Evolutionary conservation across 2,888 invertebrate genomes (phyloP).

Genomic region (Leucophenga maculata): DNA sequence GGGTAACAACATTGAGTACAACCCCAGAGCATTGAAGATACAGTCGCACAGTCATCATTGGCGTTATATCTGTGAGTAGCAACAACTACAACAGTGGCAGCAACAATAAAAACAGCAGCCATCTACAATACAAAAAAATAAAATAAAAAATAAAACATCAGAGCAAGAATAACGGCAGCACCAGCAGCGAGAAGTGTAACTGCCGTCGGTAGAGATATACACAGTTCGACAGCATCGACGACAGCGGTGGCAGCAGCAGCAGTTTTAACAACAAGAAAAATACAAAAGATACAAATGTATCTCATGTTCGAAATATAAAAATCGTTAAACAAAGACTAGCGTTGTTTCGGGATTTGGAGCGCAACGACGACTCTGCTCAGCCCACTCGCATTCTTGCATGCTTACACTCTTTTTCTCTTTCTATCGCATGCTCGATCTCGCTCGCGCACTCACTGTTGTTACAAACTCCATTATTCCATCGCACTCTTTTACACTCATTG

Average conservation of each 20-base stretch:
- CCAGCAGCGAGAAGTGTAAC: slow-evolving; percentile 45
- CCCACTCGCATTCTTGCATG: slow-evolving; percentile 19
- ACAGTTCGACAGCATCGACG: slow-evolving; percentile 26
- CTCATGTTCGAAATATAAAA: slow-evolving; percentile 66
- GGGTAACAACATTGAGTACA: slow-evolving; percentile 22
- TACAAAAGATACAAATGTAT: slow-evolving; percentile 70
- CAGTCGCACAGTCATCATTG: slow-evolving; percentile 62
- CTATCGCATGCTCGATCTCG: slow-evolving; percentile 24
- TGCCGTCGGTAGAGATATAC: slow-evolving; percentile 27
- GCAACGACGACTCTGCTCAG: slow-evolving; percentile 25
- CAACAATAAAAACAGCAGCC: slow-evolving; percentile 36
- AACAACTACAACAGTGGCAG: slow-evolving; percentile 36
- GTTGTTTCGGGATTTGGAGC: slow-evolving; percentile 59
- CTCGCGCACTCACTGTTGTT: slow-evolving; percentile 29
- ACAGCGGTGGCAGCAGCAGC: slow-evolving; percentile 45
- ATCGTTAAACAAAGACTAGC: slow-evolving; percentile 65
- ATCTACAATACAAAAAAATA: slow-evolving; percentile 48
- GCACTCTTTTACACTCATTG: not conserved
- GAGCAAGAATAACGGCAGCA: slow-evolving; percentile 31
- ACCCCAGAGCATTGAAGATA: slow-evolving; percentile 22
- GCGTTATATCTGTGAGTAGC: slow-evolving; percentile 43
- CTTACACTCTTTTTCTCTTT: slow-evolving; percentile 25
- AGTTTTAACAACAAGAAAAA: slow-evolving; percentile 64
- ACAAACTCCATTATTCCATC: not conserved
- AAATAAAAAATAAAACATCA: slow-evolving; percentile 45